phyloP scores from a whole-genome alignment of 2,113 vertebrate species.

The Ariopsis seemanni region DNA sequence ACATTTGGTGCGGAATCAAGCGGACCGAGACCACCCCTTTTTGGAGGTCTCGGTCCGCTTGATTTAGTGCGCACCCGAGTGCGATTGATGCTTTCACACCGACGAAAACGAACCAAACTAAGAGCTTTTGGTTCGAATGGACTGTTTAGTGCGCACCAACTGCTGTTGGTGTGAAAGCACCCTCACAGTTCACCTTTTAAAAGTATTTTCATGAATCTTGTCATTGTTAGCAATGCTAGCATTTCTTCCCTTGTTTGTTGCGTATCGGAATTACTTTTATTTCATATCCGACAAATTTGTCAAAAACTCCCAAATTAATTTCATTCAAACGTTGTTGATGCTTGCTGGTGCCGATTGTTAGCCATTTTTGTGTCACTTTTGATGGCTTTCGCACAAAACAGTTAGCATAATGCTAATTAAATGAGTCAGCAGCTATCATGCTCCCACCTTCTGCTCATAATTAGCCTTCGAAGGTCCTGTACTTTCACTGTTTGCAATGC shows the following conservation, averaged over 20 bases:
- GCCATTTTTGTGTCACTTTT: not conserved
- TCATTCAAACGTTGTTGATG: not conserved
- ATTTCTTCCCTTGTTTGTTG: not conserved
- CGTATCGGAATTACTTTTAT: not conserved
- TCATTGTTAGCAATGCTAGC: not conserved
- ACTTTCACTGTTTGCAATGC: not conserved
- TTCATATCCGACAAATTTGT: too few species aligned
- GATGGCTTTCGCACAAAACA: not conserved
- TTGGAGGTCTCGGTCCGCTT: too few species aligned
- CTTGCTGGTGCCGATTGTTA: not conserved
- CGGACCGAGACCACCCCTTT: too few species aligned
- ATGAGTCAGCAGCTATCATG: not conserved
- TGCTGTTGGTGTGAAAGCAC: too few species aligned
- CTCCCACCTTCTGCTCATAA: too few species aligned
- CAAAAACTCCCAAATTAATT: not conserved
- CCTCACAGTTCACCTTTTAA: not conserved
- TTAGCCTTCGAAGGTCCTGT: not conserved
- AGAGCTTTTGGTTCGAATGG: too few species aligned
- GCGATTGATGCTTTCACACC: too few species aligned
- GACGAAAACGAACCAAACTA: too few species aligned
- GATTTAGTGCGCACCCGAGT: too few species aligned
- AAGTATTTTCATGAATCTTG: not conserved
- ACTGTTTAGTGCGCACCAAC: too few species aligned
- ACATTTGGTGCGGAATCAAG: too few species aligned
- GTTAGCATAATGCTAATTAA: constrained; percentile 10